Evolutionary conservation across 2,113 vertebrate genomes (phyloP).

Genomic region (Hyperopisus bebe): DNA sequence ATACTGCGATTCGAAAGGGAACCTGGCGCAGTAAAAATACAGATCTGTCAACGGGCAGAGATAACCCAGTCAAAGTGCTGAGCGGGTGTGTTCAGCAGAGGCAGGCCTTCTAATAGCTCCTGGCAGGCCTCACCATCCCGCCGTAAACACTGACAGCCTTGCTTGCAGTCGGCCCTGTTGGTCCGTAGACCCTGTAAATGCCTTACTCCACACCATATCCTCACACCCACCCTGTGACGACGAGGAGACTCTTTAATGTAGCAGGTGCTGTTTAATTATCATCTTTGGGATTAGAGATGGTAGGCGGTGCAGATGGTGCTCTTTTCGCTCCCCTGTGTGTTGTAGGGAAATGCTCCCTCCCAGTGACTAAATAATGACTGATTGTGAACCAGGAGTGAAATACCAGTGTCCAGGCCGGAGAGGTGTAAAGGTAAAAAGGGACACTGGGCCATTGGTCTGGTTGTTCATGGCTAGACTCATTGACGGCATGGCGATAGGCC

Average conservation of each 20-base stretch:
- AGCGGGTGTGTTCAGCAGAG: not conserved
- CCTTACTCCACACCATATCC: not conserved
- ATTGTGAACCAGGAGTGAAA: not conserved
- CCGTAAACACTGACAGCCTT: not conserved
- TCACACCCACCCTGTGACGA: not conserved
- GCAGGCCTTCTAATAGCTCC: not conserved
- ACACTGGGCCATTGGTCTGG: not conserved
- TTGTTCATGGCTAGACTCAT: not conserved
- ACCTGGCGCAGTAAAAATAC: not conserved
- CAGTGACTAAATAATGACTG: not conserved
- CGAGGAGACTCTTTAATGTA: not conserved
- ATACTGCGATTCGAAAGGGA: not conserved
- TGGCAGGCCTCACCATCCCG: not conserved
- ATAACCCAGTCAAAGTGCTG: not conserved
- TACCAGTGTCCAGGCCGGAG: not conserved
- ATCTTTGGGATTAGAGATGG: not conserved
- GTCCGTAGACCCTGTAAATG: not conserved
- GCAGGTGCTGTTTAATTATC: not conserved
- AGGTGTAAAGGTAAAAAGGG: not conserved
- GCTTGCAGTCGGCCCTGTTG: not conserved
- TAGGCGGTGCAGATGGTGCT: not conserved
- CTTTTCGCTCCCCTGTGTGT: not conserved
- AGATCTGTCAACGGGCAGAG: not conserved
- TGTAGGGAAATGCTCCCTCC: not conserved
- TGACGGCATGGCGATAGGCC: not conserved